Base-by-base conservation (phyloP, 92 coral and sea anemone genomes). In the Bergia sp. region DNA sequence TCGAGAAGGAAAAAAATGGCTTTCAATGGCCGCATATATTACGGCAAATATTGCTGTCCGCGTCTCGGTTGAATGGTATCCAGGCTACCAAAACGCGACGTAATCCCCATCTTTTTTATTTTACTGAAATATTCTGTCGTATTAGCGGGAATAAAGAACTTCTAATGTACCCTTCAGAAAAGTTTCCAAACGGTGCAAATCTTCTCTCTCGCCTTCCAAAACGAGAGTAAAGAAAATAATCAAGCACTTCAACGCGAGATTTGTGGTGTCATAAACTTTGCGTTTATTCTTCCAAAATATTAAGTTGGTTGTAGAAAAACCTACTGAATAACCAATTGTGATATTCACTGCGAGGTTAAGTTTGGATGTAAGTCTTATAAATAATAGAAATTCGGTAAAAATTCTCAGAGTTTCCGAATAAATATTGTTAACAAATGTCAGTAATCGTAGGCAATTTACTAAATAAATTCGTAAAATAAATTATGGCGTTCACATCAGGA, bases 11-110 rank as follows among this genome's bases (percentile, higher is more conserved):
- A 72, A 45, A 3, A 12, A 18, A 85, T 79, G 71, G 79, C 92
- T 40, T 37, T 45, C 79, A 44, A 1, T 16, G 8, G 73, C 21
- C 42, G 92, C 92, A 91, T 91, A 89, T 42, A 91, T 91, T 91
- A 89, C 86, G 69, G 61, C 71, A 83, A 29, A 53, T 73, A 78
- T 20, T 89, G 47, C 43, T 77, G 83, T 77, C 88, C 82, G 83
- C 87, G 92, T 82, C 83, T 89, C 73, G 73, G 89, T 67, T 83
- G 77, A 83, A 12, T 44, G 86, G 86, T 83, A 83, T 41, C 86
- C 39, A 40, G 86, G 86, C 37, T 83, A 83, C 86, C 2, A 37
- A 29, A 50, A 50, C 1, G 41, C 83, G 43, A 53, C 83, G 83
- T 79, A 79, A 4, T 37, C 37, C 55, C 0, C 15, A 76, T 41